Percentiles rank a stretch among this genome's conserved stretches.
phyloP scores from a whole-genome alignment of 2,888 invertebrate genomes.

The Napeogenes inachia region DNA sequence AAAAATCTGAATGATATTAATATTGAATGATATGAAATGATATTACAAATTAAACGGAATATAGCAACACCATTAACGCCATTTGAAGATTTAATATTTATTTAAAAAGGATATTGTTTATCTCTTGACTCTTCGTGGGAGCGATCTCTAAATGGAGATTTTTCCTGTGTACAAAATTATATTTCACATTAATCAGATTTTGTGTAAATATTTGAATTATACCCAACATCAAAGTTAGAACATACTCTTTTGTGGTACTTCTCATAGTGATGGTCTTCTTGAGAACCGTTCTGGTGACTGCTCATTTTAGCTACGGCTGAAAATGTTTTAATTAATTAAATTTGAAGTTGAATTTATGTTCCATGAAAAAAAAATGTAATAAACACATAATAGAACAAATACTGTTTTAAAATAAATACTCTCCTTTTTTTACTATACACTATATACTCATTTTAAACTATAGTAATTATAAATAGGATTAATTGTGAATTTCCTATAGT shows the following conservation, averaged over 20 bases:
- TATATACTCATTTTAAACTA: too few relatives aligned
- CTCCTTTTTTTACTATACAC: too few relatives aligned
- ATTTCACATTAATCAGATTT: constrained; percentile 8
- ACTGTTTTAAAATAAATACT: too few relatives aligned
- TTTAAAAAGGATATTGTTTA: constrained; percentile 89
- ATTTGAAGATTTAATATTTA: constrained; percentile 3
- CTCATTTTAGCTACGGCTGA: constrained; percentile 78
- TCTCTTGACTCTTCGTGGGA: constrained; percentile 88
- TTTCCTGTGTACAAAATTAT: constrained; percentile 79
- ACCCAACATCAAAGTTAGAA: constrained; percentile 17
- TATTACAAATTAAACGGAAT: too few relatives aligned
- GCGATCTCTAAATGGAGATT: constrained; percentile 87
- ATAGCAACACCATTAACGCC: too few relatives aligned
- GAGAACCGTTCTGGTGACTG: constrained; percentile 86
- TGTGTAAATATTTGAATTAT: not conserved
- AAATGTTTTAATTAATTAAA: constrained; percentile 27
- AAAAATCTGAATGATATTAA: too few relatives aligned
- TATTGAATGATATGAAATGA: too few relatives aligned
- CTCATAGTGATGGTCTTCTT: constrained; percentile 83
- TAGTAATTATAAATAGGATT: too few relatives aligned
- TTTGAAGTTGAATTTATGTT: not conserved
- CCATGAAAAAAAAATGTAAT: too few relatives aligned
- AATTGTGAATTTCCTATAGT: not conserved
- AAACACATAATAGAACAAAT: too few relatives aligned
- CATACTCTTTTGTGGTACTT: constrained; percentile 87